These are phyloP conservation scores for Sebastes iracundus DNA, from an alignment of 2,797 vertebrate genomes.

Conservation along the genomic window DNA sequence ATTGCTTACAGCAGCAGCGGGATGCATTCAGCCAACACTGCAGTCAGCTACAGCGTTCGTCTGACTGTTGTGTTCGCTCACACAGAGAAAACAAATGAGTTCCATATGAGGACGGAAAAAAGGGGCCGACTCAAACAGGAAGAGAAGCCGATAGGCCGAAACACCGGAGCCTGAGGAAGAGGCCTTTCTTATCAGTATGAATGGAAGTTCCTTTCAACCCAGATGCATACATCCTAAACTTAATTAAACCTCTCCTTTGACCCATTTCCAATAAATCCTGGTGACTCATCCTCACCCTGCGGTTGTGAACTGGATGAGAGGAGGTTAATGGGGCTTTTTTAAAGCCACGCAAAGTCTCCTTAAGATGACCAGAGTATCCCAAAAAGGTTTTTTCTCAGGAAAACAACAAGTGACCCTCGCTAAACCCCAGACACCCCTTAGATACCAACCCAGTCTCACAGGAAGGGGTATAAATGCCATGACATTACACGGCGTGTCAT, in stretches of 20 bases:
- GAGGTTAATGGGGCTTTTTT: constrained; percentile 47
- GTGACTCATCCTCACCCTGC: constrained; percentile 28
- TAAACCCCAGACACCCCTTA: neutral
- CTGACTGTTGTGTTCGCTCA: constrained; percentile 45
- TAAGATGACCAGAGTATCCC: constrained; percentile 26
- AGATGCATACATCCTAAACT: constrained; percentile 15
- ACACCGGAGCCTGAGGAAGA: constrained; percentile 37
- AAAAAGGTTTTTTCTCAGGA: constrained; percentile 27
- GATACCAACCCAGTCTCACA: no score
- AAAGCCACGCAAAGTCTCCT: constrained; percentile 39
- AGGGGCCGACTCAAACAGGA: constrained; percentile 41
- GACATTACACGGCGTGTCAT: no score
- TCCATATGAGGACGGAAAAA: constrained; percentile 71
- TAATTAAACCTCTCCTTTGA: constrained; percentile 55
- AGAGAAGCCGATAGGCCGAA: constrained; percentile 34
- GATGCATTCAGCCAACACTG: constrained; percentile 42
- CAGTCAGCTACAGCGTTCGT: constrained; percentile 37
- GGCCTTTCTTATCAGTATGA: constrained; percentile 54
- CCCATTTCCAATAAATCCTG: constrained; percentile 46
- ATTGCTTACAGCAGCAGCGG: constrained; percentile 47
- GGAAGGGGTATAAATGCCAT: no score
- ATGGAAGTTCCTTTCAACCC: constrained; percentile 16
- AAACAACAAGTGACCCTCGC: neutral
- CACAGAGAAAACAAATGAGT: constrained; percentile 62
- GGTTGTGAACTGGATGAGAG: constrained; percentile 31